Evolutionary conservation across 1,140 invertebrate genomes (phyloP), one percentile per base, ranked within the genome.

Genomic region (Drosophila virilis): DNA sequence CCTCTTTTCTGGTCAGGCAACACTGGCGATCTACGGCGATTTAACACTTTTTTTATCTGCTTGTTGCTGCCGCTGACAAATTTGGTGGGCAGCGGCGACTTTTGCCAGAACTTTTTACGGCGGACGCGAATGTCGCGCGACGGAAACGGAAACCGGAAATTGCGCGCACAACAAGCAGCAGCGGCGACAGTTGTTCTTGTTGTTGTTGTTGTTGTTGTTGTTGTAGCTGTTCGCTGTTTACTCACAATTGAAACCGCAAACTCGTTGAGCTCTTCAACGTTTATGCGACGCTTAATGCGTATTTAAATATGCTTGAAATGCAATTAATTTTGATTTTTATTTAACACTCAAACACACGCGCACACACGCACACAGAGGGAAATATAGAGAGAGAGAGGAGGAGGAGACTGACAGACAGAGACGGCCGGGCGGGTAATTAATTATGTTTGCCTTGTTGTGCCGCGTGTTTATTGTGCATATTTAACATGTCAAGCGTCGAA

Each of bases 71-170:
- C 35, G 51, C 13, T 65, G 55, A 43, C 50, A 48, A 78, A 70
- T 45, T 70, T 72, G 32, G 35, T 50, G 61, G 45, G 28, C 60
- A 43, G 67, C 60, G 37, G 60, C 35, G 81, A 46, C 73, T 77
- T 76, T 72, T 52, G 43, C 7, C 17, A 51, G 62, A 52, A 64
- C 72, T 69, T 62, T 77, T 66, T 40, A 35, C 62, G 13, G 54
- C 69, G 69, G 67, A 82, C 83, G 55, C 69, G 74, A 81, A 74
- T 67, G 80, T 71, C 65, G 74, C 76, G 65, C 59, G 65, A 51
- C 80, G 83, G 83, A 88, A 88, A 57, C 80, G 83, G 84, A 89
- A 88, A 74, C 80, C 83, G 83, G 83, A 88, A 88, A 88, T 88
- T 88, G 83, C 83, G 83, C 83, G 74, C 84, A 88, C 83, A 83